Base-by-base conservation (phyloP, 2,797 vertebrate species). In the Aplochiton taeniatus region DNA sequence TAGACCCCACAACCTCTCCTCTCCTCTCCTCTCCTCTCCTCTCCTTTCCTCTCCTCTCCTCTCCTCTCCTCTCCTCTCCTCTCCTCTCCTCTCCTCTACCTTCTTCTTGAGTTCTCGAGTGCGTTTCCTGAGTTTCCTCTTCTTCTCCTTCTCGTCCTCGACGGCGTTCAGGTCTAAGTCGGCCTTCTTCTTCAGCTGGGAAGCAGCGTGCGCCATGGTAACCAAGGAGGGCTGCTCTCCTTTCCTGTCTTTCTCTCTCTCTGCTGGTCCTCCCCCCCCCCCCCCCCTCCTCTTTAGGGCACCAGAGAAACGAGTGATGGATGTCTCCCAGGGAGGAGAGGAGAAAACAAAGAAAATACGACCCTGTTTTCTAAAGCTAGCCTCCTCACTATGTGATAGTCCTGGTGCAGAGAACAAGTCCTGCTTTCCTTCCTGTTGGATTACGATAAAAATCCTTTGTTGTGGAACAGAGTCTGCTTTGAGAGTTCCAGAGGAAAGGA, bases 151-250 rank as follows among this genome's bases (percentile, higher is more conserved):
- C 75, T 95, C 92, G 0, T 98, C 97, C 79, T 99, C 96, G 4
- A 88, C 94, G 41, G 93, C 90, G 60, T 92, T 94, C 76, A 98
- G 93, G 84, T 98, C 96, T 90, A 97, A 90, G 83, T 98, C 96
- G 76, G 95, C 94, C 90, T 87, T 98, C 83, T 99, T 99, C 95
- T 99, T 99, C 83, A 99, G 88, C 89, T 97, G 96, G 20, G 96
- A 98, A 76, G 98, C 97, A 53, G 97, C 98, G 45, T 99, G 98
- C 92, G 98, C 98, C 98, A 99, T 99, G 91, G 88, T 89, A 91
- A 50, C 74, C 89, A 82, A 19, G 31, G 41, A 61, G 75, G 48
- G 67, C 62, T 3, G n/a, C n/a, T 16, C 51, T 11, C 7, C 51
- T 16, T 16, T 9, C 16, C 51, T 17, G 51, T 16, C n/a, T n/a